Evolutionary conservation across 2,888 invertebrate species (phyloP), one percentile per base, ranked within the genome.

Genomic region (Cremastobaeus sp.): DNA sequence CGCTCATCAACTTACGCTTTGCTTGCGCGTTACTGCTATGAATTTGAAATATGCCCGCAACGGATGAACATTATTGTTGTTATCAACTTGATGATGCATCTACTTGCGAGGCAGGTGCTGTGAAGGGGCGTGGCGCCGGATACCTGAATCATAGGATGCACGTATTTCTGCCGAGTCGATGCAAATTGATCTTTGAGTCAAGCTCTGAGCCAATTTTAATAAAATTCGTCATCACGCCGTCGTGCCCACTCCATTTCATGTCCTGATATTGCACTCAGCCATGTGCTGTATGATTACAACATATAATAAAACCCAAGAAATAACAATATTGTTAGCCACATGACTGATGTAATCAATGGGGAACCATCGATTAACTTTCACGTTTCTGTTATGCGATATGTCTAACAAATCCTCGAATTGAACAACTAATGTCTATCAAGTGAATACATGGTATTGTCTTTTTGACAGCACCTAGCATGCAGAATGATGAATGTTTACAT

Each of bases 41-140:
- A 66, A 64, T 43, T 59, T 48, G 47, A 52, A 57, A 59, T 71
- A 47, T 59, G 64, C 41, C 57, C 47, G 66, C 28, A 75, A 73
- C 75, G 70, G 75, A 75, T 75, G 81, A 81, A 77, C 78, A 79
- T 80, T 81, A 78, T 77, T 79, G 78, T 80, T 77, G 81, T 81
- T 78, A 78, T 82, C 79, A 80, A 76, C 73, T 77, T 76, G 70
- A 78, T 78, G 79, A 79, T 78, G 78, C 78, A 79, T 81, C 77
- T 68, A 73, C 76, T 74, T 72, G 71, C 76, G 75, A 77, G 78
- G 81, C 84, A 83, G 82, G 83, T 83, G 84, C 81, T 79, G 78
- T 77, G 80, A 83, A 83, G 80, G 80, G 84, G 82, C 84, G 82
- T 85, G 85, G 83, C 82, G 83, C 84, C 85, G 83, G 83, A 84